Conservation (phyloP, 2,797 vertebrate species). For the Arremon brunneinucha region DNA sequence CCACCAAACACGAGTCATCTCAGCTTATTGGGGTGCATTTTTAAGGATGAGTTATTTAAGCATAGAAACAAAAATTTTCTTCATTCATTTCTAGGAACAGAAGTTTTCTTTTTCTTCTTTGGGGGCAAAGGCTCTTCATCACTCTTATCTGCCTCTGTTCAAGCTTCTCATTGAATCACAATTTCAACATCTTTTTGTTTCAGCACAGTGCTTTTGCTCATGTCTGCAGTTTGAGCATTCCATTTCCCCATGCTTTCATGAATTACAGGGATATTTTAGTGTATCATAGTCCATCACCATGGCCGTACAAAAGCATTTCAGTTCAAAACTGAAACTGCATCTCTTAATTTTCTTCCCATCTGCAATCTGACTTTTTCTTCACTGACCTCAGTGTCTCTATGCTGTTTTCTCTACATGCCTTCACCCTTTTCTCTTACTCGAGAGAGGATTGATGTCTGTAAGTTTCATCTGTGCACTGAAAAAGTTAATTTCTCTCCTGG, state of each 20-base stretch:
- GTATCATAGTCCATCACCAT: background rate
- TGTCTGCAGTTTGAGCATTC: rapidly evolving
- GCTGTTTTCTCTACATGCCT: background rate
- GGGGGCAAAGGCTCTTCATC: background rate
- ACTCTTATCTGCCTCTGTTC: background rate
- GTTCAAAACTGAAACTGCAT: background rate
- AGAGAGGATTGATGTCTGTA: background rate
- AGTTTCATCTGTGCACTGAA: background rate
- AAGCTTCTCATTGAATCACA: background rate
- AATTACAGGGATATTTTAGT: background rate
- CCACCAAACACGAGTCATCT: background rate
- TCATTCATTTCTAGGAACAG: background rate
- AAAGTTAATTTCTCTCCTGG: no score
- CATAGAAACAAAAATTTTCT: background rate
- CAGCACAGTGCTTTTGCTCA: background rate
- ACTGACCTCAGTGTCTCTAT: background rate
- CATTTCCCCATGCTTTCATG: background rate
- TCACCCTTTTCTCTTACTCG: background rate
- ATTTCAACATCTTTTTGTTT: background rate
- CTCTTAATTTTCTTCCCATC: background rate
- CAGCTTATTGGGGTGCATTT: background rate
- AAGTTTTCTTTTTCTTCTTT: no score
- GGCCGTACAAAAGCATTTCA: background rate
- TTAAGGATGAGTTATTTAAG: background rate
- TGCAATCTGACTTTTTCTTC: background rate